phyloP scores from a whole-genome alignment of 2,888 invertebrate species.

The Schizotus pectinicornis region DNA sequence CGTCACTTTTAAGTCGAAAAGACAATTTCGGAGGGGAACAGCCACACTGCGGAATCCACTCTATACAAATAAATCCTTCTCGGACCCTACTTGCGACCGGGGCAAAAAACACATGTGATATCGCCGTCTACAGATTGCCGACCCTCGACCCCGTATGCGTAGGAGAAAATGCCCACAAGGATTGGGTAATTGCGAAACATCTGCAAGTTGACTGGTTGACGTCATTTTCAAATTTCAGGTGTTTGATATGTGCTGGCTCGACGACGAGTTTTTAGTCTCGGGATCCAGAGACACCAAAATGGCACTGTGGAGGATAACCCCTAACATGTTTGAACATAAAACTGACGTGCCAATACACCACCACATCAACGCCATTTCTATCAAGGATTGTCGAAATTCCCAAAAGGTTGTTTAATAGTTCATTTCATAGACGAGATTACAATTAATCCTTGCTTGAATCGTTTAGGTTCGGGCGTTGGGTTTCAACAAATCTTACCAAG shows the following conservation, averaged over 20 bases:
- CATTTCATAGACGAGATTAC: conserved; percentile 4
- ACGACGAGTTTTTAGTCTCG: conserved; percentile 93
- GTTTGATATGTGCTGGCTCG: conserved; percentile 93
- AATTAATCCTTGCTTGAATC: conserved; percentile 1
- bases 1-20: conserved; percentile 75
- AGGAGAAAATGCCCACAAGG: conserved; percentile 88
- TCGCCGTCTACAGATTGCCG: conserved; percentile 90
- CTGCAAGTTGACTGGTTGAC: conserved; percentile 14
- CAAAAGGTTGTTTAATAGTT: conserved; percentile 58
- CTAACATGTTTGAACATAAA: conserved; percentile 55
- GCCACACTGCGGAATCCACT: conserved; percentile 89
- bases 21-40: conserved; percentile 61
- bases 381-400: conserved; percentile 81
- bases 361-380: conserved; percentile 71
- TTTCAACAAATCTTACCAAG: conserved; percentile 84
- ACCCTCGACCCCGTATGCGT: conserved; percentile 94
- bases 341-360: conserved; percentile 61
- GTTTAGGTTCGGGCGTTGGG: conserved; percentile 78
- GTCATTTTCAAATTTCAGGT: conserved; percentile 55
- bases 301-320: conserved; percentile 84
- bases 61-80: conserved; percentile 93
- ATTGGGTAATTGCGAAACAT: conserved; percentile 73
- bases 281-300: conserved; percentile 91
- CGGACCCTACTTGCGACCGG: conserved; percentile 89
- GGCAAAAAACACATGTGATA: conserved; percentile 89